These are phyloP conservation scores for Crotalus helleri DNA, from an alignment of 2,113 vertebrate genomes.

Conservation along the genomic window DNA sequence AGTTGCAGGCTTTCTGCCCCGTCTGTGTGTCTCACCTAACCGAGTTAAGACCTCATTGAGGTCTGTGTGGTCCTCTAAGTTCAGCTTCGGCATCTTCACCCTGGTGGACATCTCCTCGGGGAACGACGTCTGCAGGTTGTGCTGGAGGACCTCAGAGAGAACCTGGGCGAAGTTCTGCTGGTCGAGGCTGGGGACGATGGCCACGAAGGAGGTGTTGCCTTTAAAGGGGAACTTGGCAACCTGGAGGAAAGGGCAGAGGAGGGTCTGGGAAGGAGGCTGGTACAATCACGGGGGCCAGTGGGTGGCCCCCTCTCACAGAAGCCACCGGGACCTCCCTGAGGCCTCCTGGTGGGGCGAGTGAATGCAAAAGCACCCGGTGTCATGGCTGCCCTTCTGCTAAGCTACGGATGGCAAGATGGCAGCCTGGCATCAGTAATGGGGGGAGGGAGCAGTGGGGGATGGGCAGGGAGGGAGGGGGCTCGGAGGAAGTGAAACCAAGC, in stretches of 20 bases:
- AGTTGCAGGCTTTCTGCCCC: not conserved
- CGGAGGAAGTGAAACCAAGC: not conserved
- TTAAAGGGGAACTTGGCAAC: constrained; percentile 88
- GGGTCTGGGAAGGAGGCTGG: not conserved
- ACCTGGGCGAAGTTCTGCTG: constrained; percentile 72
- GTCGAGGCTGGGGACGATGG: constrained; percentile 77
- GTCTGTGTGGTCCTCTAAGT: constrained; percentile 80
- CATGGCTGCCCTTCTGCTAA: not conserved
- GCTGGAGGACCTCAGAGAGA: constrained; percentile 74
- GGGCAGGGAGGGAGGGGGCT: too few species aligned
- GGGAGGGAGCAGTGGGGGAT: not conserved
- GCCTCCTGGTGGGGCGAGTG: not conserved
- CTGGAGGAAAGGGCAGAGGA: constrained; percentile 62
- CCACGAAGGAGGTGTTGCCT: constrained; percentile 83
- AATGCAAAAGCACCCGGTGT: not conserved
- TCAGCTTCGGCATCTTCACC: constrained; percentile 88
- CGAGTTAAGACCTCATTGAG: constrained; percentile 77
- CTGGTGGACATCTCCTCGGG: constrained; percentile 75
- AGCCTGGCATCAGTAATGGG: not conserved
- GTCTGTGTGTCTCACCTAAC: constrained; percentile 75
- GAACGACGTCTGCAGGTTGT: constrained; percentile 72
- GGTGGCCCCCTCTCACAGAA: not conserved
- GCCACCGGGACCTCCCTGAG: not conserved
- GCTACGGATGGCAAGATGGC: not conserved
- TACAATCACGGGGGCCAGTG: not conserved